Evolutionary conservation across 2,113 vertebrate species (phyloP).

Genomic region (Gadus macrocephalus): DNA sequence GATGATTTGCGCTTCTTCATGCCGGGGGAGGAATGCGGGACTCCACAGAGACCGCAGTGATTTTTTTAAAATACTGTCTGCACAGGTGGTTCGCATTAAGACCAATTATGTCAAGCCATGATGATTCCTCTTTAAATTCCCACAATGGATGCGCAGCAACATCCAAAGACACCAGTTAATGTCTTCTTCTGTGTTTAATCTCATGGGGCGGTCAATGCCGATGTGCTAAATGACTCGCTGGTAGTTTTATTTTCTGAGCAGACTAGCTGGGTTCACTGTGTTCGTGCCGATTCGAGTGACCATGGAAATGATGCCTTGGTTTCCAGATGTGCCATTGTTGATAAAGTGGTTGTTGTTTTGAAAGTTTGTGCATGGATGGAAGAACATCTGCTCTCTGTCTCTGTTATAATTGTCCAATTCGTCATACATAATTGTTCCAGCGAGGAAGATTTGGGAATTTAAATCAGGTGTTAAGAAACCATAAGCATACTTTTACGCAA

Average conservation of each 20-base stretch:
- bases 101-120: constrained; percentile 28
- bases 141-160: constrained; percentile 14
- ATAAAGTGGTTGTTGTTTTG: too few relatives aligned
- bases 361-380: too few relatives aligned
- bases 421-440: constrained; percentile 12
- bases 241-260: neutral
- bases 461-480: constrained; percentile 15
- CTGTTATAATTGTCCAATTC: too few relatives aligned
- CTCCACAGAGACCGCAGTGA: constrained; percentile 10
- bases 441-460: constrained; percentile 39
- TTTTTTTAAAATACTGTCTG: constrained; percentile 10
- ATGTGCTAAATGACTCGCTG: neutral
- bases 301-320: too few relatives aligned
- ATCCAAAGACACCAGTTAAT: constrained; percentile 5
- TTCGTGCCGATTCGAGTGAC: neutral
- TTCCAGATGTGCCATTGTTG: too few relatives aligned
- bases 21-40: constrained; percentile 9
- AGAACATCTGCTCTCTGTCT: neutral
- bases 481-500: constrained; percentile 24
- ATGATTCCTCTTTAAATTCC: constrained; percentile 28
- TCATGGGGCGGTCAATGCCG: constrained; percentile 17
- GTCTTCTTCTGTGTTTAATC: constrained; percentile 5
- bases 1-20: constrained; percentile 14
- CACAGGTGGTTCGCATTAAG: constrained; percentile 57
- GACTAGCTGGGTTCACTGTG: neutral